Percentiles rank a stretch among this genome's conserved stretches.
These are phyloP conservation scores for Poecilia wingei DNA, from an alignment of 2,797 vertebrate species.

Conservation along the genomic window DNA sequence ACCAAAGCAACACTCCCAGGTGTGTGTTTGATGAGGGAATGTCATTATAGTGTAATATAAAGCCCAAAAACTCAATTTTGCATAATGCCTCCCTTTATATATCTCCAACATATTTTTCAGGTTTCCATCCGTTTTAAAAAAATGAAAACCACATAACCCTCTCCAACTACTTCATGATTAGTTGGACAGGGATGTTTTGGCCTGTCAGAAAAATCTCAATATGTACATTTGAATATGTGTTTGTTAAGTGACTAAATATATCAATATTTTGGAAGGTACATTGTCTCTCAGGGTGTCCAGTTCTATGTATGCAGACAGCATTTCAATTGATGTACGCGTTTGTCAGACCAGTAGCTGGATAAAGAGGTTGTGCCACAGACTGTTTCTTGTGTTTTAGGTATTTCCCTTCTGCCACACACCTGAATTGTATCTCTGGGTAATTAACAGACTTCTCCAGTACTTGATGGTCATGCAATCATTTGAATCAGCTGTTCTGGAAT, in stretches of 20 bases:
- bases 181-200: not conserved
- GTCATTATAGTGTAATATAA: too few species aligned
- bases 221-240: not conserved
- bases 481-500: too few species aligned
- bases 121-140: not conserved
- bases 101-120: not conserved
- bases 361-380: slow-evolving; percentile 53
- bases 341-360: not conserved
- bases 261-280: not conserved
- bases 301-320: not conserved
- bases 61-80: too few species aligned
- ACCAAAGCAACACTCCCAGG: too few species aligned
- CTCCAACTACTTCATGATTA: not conserved
- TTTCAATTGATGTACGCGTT: not conserved
- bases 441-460: too few species aligned
- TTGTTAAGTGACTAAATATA: not conserved
- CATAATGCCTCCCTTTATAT: not conserved
- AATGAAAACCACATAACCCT: not conserved
- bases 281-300: not conserved
- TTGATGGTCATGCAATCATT: too few species aligned
- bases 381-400: slow-evolving; percentile 56
- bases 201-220: not conserved
- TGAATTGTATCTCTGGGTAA: too few species aligned
- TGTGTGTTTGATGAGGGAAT: too few species aligned
- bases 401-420: too few species aligned